These are phyloP conservation scores for Sus cebifrons DNA, from an alignment of 2,797 vertebrate genomes.

Conservation along the genomic window DNA sequence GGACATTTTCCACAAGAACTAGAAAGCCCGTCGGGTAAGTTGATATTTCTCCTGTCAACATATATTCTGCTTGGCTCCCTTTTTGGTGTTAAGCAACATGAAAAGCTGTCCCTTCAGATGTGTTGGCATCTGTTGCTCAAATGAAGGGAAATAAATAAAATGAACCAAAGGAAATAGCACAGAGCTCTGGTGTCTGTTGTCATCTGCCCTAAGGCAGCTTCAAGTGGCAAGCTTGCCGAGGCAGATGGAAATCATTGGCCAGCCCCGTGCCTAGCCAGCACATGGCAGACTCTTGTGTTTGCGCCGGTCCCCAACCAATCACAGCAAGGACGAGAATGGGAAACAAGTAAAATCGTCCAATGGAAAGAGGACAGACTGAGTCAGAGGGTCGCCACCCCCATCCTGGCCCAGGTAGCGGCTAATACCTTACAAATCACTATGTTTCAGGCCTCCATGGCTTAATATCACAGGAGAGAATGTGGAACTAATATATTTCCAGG, in stretches of 20 bases:
- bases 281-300: accelerated
- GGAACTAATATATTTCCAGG: neutral
- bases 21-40: neutral
- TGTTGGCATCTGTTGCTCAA: neutral
- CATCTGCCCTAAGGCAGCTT: neutral
- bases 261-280: neutral
- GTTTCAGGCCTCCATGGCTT: neutral
- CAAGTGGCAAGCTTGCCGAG: accelerated
- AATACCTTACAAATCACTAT: neutral
- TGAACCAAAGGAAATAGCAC: neutral
- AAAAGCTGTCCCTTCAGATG: constrained; percentile 29
- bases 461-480: neutral
- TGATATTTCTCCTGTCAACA: neutral
- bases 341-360: neutral
- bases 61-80: neutral
- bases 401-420: neutral
- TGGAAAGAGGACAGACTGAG: neutral
- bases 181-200: neutral
- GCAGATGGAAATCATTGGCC: accelerated
- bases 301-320: neutral
- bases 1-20: constrained; percentile 17
- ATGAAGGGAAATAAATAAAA: constrained; percentile 52
- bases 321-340: neutral
- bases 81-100: neutral
- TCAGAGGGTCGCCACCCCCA: accelerated